Conservation (phyloP, 2,113 vertebrate species). For the Corythaixoides concolor region DNA sequence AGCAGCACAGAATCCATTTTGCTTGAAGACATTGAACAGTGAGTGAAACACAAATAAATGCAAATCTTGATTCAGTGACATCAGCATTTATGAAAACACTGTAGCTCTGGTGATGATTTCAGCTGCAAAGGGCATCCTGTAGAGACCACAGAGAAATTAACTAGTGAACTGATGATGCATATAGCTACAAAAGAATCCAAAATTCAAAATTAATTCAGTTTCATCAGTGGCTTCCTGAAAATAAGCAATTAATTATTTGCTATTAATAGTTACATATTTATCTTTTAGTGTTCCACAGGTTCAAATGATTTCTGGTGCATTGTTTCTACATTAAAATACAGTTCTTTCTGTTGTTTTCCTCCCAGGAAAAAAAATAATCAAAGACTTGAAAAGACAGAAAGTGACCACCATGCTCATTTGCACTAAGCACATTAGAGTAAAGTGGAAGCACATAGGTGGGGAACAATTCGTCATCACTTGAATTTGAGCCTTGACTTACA, state of each 20-base stretch:
- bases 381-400: background rate
- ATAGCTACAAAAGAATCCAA: slow-evolving; percentile 1
- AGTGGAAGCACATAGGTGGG: background rate
- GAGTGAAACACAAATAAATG: background rate
- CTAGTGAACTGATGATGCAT: background rate
- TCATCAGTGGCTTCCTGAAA: background rate
- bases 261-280: background rate
- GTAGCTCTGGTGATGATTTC: background rate
- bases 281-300: background rate
- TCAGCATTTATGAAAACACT: background rate
- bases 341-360: background rate
- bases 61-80: background rate
- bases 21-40: background rate
- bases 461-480: background rate
- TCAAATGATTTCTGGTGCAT: background rate
- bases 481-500: background rate
- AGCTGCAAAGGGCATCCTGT: background rate
- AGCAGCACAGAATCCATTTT: background rate
- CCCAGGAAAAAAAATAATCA: background rate
- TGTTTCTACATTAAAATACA: too few relatives aligned
- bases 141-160: background rate
- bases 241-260: slow-evolving; percentile 17
- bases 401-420: background rate
- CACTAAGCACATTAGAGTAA: background rate
- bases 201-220: slow-evolving; percentile 19